These are phyloP conservation scores for Aleiodes sp. DNA, from an alignment of 1,140 invertebrate genomes.

Conservation along the genomic window DNA sequence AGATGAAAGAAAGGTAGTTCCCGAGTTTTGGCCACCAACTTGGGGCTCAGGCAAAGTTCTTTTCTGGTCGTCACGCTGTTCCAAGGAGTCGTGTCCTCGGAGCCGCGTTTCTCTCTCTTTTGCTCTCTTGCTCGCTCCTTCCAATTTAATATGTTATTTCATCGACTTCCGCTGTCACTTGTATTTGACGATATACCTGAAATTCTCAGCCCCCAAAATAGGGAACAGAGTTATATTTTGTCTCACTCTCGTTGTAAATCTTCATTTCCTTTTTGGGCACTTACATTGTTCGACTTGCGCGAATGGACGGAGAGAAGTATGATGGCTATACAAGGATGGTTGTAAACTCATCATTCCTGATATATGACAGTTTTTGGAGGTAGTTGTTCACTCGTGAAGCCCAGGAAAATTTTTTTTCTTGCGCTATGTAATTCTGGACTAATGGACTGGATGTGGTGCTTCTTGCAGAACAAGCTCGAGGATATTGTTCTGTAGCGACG, in stretches of 20 bases:
- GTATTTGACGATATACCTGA: neutral
- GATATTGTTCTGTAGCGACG: too few species aligned
- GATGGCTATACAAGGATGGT: conserved; percentile 38
- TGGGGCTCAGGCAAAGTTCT: neutral
- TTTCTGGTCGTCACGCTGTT: conserved; percentile 26
- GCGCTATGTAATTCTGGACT: neutral
- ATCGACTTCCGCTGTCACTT: neutral
- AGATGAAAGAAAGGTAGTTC: conserved; percentile 19
- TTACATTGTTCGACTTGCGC: conserved; percentile 13
- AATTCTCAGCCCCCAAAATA: neutral
- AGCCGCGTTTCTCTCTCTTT: neutral
- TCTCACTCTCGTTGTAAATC: conserved; percentile 8
- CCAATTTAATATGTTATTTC: neutral
- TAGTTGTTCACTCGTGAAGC: neutral
- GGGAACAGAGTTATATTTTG: neutral
- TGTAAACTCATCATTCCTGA: conserved; percentile 47
- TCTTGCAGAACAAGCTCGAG: too few species aligned
- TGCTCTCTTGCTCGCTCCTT: neutral
- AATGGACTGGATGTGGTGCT: neutral
- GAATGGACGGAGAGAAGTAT: conserved; percentile 38
- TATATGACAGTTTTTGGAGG: conserved; percentile 36
- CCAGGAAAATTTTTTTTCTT: neutral
- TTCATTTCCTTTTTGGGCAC: neutral
- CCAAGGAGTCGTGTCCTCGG: neutral
- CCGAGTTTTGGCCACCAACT: conserved; percentile 34